phyloP scores from a whole-genome alignment of 1,140 invertebrate species.

The Triops longicaudatus region DNA sequence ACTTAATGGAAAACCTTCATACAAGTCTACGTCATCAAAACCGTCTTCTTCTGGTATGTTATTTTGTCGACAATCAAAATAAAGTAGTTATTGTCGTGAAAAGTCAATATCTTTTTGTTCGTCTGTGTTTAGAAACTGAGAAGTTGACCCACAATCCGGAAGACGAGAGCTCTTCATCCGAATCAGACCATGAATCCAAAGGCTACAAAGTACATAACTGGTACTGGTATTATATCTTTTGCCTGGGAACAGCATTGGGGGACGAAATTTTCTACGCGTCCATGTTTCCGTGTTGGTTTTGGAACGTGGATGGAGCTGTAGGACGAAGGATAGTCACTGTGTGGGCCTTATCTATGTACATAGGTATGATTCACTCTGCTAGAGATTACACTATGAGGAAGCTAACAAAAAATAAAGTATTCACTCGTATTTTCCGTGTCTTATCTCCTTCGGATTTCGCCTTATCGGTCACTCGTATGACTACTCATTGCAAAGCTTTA shows the following conservation, averaged over 20 bases:
- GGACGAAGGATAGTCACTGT: slow-evolving; percentile 67
- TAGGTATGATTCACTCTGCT: slow-evolving; percentile 46
- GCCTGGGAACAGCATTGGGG: slow-evolving; percentile 70
- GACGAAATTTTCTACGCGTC: slow-evolving; percentile 81
- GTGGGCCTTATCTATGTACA: slow-evolving; percentile 77
- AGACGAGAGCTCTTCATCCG: slow-evolving; percentile 28
- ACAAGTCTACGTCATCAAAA: neutral
- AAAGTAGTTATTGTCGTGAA: too few species aligned
- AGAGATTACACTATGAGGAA: neutral
- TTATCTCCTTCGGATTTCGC: neutral
- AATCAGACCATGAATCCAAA: slow-evolving; percentile 34
- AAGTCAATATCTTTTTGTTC: neutral
- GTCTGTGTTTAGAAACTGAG: neutral
- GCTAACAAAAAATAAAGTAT: too few species aligned
- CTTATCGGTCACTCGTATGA: neutral
- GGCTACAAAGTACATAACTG: slow-evolving; percentile 57
- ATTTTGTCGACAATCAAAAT: neutral
- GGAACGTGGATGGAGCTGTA: slow-evolving; percentile 80
- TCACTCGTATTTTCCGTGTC: neutral
- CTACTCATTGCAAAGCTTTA: neutral
- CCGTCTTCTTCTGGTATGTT: neutral
- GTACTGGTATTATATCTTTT: slow-evolving; percentile 79
- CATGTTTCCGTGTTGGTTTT: slow-evolving; percentile 84
- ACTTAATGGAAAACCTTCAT: neutral
- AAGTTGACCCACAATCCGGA: neutral